Conservation (phyloP, 1,140 invertebrate genomes). For the Drosophila rufa region DNA sequence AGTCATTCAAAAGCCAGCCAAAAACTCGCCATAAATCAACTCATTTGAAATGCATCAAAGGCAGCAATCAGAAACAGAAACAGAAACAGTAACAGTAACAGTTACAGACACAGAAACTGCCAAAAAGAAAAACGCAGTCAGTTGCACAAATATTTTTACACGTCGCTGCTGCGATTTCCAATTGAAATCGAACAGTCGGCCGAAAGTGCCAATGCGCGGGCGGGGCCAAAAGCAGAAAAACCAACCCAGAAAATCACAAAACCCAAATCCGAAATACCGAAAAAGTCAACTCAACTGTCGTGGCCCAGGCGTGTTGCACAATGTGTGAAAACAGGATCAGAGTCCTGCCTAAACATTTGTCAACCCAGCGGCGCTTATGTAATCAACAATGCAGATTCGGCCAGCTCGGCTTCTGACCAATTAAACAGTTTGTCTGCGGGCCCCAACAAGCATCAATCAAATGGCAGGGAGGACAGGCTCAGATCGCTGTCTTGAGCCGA, state of each 20-base stretch:
- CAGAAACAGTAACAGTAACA: constrained; percentile 63
- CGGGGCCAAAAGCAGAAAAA: constrained; percentile 41
- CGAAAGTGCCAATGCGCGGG: constrained; percentile 73
- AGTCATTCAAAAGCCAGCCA: constrained; percentile 65
- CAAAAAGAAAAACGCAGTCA: constrained; percentile 65
- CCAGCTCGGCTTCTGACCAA: constrained; percentile 46
- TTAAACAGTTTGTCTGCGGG: constrained; percentile 77
- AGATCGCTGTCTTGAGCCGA: not conserved
- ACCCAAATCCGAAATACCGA: constrained; percentile 4
- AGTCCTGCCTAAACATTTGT: constrained; percentile 81
- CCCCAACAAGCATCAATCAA: constrained; percentile 77
- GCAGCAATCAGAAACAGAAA: constrained; percentile 77
- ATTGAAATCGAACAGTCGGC: constrained; percentile 61
- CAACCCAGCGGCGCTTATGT: constrained; percentile 73
- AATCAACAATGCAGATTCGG: constrained; percentile 60
- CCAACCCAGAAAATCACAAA: constrained; percentile 12
- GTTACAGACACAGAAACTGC: constrained; percentile 55
- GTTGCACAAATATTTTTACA: constrained; percentile 83
- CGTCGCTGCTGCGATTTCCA: constrained; percentile 71
- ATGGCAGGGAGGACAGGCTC: constrained; percentile 67
- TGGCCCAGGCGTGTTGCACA: constrained; percentile 70
- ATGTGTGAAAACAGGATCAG: constrained; percentile 81
- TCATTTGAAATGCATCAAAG: constrained; percentile 83
- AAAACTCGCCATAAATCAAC: constrained; percentile 81
- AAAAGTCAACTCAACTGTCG: constrained; percentile 38